Conservation (phyloP, 23 tunicate species). For the Diplosoma virens region DNA sequence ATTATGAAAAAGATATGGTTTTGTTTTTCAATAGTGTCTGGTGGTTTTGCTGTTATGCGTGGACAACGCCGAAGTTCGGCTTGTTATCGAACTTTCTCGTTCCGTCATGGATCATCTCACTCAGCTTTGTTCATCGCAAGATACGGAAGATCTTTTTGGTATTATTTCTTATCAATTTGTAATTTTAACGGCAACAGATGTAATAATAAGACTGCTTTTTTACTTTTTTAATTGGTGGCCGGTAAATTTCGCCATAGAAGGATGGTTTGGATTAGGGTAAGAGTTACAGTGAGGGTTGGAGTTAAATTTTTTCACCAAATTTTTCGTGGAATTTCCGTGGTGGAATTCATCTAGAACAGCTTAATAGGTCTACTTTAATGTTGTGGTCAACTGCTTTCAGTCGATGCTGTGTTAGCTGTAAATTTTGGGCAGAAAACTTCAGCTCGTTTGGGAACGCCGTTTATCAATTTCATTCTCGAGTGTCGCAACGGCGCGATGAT, state of each 20-base stretch:
- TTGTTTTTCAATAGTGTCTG: constrained; percentile 19
- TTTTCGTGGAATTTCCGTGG: not conserved
- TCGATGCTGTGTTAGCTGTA: no score
- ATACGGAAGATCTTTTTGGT: constrained; percentile 39
- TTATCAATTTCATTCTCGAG: constrained; percentile 21
- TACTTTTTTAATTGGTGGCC: no score
- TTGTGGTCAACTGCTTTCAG: no score
- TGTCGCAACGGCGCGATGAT: constrained; percentile 44
- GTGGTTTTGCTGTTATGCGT: constrained; percentile 44
- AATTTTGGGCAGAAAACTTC: constrained; percentile 20
- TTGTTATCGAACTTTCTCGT: constrained; percentile 21
- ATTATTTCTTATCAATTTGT: no score
- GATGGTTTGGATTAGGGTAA: no score
- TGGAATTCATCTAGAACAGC: not conserved
- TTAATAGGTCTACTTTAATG: no score
- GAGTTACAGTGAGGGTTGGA: no score
- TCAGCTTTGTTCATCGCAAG: constrained; percentile 8
- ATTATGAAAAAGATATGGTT: no score
- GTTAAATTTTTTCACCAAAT: not conserved
- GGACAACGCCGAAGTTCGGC: constrained; percentile 74
- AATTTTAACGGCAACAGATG: no score
- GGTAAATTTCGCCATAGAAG: no score
- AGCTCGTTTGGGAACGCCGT: constrained; percentile 34
- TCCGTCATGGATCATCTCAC: not conserved
- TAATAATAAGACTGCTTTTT: no score